A percentile compares a stretch with the other conserved stretches of the same genome.
phyloP scores from a whole-genome alignment of 2,888 invertebrate species.

The Hemithea aestivaria region DNA sequence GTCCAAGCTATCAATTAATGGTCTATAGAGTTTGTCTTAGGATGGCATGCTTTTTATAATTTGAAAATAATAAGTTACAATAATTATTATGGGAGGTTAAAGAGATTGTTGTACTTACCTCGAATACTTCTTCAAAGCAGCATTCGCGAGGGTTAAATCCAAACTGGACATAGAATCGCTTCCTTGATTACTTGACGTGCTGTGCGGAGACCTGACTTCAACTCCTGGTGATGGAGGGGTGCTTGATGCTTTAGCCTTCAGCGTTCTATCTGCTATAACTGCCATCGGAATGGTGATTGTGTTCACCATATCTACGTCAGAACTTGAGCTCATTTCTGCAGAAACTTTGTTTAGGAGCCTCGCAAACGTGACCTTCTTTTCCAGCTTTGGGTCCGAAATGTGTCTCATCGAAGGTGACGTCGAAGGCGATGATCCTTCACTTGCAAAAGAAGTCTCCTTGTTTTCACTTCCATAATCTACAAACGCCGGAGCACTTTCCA shows the following conservation, averaged over 20 bases:
- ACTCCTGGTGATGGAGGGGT: slow-evolving; percentile 84
- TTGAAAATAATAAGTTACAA: no score
- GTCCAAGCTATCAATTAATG: no score
- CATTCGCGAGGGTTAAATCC: slow-evolving; percentile 81
- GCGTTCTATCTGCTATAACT: slow-evolving; percentile 60
- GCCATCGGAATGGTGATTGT: slow-evolving; percentile 74
- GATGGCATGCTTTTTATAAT: no score
- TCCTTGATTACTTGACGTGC: slow-evolving; percentile 87
- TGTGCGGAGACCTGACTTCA: slow-evolving; percentile 81
- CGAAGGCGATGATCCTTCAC: slow-evolving; percentile 71
- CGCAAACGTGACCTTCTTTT: slow-evolving; percentile 89
- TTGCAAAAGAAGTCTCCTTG: slow-evolving; percentile 81
- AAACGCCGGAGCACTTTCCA: slow-evolving; percentile 71
- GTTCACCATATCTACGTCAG: slow-evolving; percentile 82
- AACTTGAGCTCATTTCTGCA: slow-evolving; percentile 87
- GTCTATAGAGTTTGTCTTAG: no score
- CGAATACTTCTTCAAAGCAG: slow-evolving; percentile 78
- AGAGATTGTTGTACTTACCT: no score
- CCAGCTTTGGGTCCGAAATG: slow-evolving; percentile 83
- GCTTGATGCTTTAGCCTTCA: slow-evolving; percentile 66
- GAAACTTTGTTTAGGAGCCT: slow-evolving; percentile 86
- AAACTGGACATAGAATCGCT: slow-evolving; percentile 88
- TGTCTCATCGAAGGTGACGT: slow-evolving; percentile 78
- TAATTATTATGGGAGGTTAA: no score
- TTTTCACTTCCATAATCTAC: slow-evolving; percentile 70